Conservation (phyloP, 2,113 vertebrate species). For the Amblyopsis rosae region DNA sequence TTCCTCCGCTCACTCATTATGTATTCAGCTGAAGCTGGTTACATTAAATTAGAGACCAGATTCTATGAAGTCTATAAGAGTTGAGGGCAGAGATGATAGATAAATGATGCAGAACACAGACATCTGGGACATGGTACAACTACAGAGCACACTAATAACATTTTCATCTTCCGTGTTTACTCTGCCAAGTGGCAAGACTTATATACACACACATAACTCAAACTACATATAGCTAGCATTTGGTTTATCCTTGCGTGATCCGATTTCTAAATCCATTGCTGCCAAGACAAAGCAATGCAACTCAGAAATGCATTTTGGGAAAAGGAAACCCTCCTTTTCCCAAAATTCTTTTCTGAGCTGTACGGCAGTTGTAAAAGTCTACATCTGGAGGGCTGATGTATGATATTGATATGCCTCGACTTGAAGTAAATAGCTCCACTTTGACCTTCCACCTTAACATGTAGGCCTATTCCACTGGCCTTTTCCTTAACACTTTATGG, state of each 20-base stretch:
- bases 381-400: conserved; percentile 24
- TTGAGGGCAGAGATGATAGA: conserved; percentile 42
- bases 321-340: no score
- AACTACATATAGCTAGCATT: neutral
- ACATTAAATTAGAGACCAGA: conserved; percentile 46
- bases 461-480: neutral
- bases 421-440: neutral
- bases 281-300: conserved; percentile 1
- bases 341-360: neutral
- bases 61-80: conserved; percentile 28
- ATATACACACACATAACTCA: neutral
- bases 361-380: conserved; percentile 11
- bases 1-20: conserved; percentile 15
- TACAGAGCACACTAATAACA: conserved; percentile 9
- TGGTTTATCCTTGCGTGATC: neutral
- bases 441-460: conserved; percentile 10
- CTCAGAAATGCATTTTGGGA: neutral
- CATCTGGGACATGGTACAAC: conserved; percentile 28
- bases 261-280: neutral
- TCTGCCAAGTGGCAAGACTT: conserved; percentile 1
- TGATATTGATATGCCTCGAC: conserved; percentile 17
- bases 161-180: conserved; percentile 12
- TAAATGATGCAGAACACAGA: conserved; percentile 26
- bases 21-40: conserved; percentile 23
- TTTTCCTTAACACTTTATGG: neutral